Evolutionary conservation across 2,113 vertebrate genomes (phyloP).

Genomic region (Phoenicopterus ruber): DNA sequence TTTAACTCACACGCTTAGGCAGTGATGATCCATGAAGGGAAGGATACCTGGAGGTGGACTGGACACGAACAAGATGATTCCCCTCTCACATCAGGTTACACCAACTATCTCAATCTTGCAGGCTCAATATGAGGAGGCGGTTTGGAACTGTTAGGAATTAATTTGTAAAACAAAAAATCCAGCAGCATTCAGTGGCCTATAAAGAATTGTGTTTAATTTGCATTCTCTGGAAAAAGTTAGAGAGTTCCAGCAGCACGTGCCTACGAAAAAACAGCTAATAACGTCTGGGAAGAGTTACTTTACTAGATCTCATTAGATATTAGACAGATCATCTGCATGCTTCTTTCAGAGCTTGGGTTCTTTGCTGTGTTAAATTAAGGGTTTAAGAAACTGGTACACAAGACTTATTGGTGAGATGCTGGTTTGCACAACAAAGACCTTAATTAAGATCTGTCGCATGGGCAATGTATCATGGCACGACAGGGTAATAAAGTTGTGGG

Average conservation of each 20-base stretch:
- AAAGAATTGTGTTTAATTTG: neutral
- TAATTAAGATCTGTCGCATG: neutral
- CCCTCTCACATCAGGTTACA: neutral
- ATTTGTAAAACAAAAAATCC: neutral
- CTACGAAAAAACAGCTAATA: neutral
- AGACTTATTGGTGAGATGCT: neutral
- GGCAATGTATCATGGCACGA: neutral
- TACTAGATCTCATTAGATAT: neutral
- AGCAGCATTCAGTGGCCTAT: neutral
- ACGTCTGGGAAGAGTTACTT: neutral
- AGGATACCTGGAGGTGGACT: neutral
- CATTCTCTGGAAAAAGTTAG: neutral
- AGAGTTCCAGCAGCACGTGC: neutral
- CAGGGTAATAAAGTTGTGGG: neutral
- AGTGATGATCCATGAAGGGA: neutral
- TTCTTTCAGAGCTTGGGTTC: neutral
- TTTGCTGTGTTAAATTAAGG: neutral
- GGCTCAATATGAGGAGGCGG: neutral
- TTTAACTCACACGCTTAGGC: neutral
- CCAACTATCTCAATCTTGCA: neutral
- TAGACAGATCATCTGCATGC: neutral
- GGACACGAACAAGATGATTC: neutral
- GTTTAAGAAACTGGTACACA: neutral
- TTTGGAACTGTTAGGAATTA: neutral
- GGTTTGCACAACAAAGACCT: neutral